Evolutionary conservation across 2,113 vertebrate genomes (phyloP).

Genomic region (Symphodus melops): DNA sequence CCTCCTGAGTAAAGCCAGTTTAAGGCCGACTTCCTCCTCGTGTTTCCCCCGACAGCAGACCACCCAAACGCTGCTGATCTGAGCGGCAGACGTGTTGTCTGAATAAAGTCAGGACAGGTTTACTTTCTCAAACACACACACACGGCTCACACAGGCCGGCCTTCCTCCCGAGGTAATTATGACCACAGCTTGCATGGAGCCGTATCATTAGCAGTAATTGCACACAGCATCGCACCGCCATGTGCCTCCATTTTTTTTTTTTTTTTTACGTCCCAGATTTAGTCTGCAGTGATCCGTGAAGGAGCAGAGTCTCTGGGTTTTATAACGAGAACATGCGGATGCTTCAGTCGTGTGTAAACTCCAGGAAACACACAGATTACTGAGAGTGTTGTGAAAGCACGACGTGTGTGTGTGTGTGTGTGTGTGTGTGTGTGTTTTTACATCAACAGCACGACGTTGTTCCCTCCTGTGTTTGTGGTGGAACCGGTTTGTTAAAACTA

Average conservation of each 20-base stretch:
- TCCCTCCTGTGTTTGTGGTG: constrained; percentile 10
- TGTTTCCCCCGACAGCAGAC: constrained; percentile 51
- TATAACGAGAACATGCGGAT: constrained; percentile 15
- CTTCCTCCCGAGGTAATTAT: constrained; percentile 73
- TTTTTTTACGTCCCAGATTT: constrained; percentile 48
- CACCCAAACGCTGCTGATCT: constrained; percentile 61
- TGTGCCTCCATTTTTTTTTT: constrained; percentile 42
- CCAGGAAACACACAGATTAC: constrained; percentile 63
- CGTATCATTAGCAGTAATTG: constrained; percentile 78
- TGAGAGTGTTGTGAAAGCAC: constrained; percentile 63
- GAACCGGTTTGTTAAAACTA: constrained; percentile 38
- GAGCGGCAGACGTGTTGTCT: constrained; percentile 43
- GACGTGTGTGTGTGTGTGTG: constrained; percentile 8
- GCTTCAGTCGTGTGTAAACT: neutral
- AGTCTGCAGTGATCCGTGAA: constrained; percentile 60
- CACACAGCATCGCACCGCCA: constrained; percentile 70
- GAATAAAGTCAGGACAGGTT: constrained; percentile 54
- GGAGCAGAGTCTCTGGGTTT: neutral
- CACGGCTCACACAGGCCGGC: constrained; percentile 36
- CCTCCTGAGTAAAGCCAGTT: constrained; percentile 17
- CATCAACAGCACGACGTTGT: constrained; percentile 62
- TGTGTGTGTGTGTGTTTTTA: constrained; percentile 59
- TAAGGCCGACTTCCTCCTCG: constrained; percentile 25
- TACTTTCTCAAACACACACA: constrained; percentile 49
- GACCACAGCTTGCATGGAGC: constrained; percentile 73